Evolutionary conservation across 2,113 vertebrate species (phyloP), one percentile per base, ranked within the genome.

Genomic region (Urocynchramus pylzowi): DNA sequence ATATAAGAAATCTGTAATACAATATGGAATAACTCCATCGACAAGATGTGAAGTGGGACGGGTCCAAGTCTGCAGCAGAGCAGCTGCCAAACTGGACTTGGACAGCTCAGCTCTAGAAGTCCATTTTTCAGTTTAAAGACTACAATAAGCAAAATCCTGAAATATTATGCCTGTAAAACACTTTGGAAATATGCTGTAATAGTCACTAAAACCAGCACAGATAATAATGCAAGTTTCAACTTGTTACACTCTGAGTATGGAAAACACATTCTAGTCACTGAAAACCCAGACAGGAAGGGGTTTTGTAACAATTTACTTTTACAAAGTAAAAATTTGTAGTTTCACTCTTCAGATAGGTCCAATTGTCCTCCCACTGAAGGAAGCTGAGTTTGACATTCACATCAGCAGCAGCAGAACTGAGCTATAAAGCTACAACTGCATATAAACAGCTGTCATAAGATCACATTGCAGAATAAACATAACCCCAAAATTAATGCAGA

Each of bases 161-260:
- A 89, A 89, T 82, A 31, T 49, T 78, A 74, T 18, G 74, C 77
- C 87, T 73, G 79, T 82, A 96, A 87, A 96, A 28, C 20, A 35
- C 74, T 76, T 56, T 82, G 93, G 89, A 96, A 97, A 94, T 56
- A 78, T 30, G 41, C 57, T 82, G 93, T 92, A 92, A 93, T 35
- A 27, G 16, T 65, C 86, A 35, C 41, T 68, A 75, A 95, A 94
- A 80, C 12, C 64, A 78, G 68, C 6, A 4, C 33, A 68, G 57
- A 61, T 68, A 89, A 45, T 53, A 93, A 90, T 21, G 30, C 45
- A 68, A 71, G 73, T 39, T 92, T 90, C 56, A 74, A 26, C 80
- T 86, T 57, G 75, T 60, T 90, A 65, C 35, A 56, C 14, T 33
- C 22, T 68, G 41, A 90, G 52, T 33, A 78, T 19, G 69, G 85